Conservation (phyloP, 2,797 vertebrate genomes). For the Diplodus puntazzo region DNA sequence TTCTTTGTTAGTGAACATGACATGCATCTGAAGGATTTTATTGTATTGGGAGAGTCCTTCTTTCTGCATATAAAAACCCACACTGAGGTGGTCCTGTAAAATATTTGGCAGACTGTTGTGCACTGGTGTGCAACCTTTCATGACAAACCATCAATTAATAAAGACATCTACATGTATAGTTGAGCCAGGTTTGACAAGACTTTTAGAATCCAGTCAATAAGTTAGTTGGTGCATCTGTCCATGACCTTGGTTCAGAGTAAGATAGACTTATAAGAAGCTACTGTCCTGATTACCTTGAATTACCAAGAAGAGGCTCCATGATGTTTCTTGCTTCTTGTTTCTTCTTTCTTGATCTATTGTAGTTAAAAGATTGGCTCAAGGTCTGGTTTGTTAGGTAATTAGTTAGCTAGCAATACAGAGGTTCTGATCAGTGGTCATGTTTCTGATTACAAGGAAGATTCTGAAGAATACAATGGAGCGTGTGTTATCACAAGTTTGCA, state of each 20-base stretch:
- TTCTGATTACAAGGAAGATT: too few relatives aligned
- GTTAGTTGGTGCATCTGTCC: not conserved
- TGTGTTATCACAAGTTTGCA: too few relatives aligned
- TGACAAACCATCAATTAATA: not conserved
- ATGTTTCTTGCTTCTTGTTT: not conserved
- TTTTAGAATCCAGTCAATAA: not conserved
- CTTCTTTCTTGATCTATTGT: too few relatives aligned
- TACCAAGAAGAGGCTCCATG: not conserved
- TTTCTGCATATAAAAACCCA: not conserved
- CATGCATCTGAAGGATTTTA: constrained; percentile 17
- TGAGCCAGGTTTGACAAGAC: not conserved
- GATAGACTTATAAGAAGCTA: not conserved
- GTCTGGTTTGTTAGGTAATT: not conserved
- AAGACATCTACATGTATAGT: not conserved
- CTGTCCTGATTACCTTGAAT: not conserved
- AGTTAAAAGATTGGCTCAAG: not conserved
- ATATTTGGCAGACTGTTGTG: not conserved
- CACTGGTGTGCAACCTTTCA: not conserved
- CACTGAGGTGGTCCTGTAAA: constrained; percentile 4
- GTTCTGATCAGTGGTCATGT: not conserved
- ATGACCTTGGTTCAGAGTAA: not conserved
- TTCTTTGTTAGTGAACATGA: constrained; percentile 18
- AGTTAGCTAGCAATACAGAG: not conserved
- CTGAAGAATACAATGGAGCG: too few relatives aligned
- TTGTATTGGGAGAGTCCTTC: constrained; percentile 12